Percentiles rank a stretch among this genome's conserved stretches.
Conservation (phyloP, 2,888 invertebrate species). For the Tinea trinotella region DNA sequence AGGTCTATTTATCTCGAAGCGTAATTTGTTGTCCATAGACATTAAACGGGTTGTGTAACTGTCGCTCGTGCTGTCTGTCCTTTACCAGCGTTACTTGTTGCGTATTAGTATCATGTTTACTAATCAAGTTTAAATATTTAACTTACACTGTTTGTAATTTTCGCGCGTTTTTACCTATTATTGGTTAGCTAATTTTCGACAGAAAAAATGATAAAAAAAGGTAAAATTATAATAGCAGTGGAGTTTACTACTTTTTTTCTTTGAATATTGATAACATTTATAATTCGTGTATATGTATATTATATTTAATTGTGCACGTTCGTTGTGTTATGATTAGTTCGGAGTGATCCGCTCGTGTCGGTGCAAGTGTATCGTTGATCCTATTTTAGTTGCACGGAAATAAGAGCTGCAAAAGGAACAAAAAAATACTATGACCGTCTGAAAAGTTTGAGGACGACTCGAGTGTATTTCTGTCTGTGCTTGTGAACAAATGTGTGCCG, state of each 20-base stretch:
- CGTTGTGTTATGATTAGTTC: conserved; percentile 28
- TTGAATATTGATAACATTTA: not conserved
- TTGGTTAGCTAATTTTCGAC: not conserved
- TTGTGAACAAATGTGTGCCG: conserved; percentile 50
- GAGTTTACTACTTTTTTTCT: not conserved
- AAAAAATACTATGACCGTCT: conserved; percentile 54
- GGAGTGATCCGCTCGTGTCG: conserved; percentile 56
- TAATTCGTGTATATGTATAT: not conserved
- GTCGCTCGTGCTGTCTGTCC: conserved; percentile 30
- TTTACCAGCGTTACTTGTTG: conserved; percentile 27
- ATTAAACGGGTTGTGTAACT: conserved; percentile 42
- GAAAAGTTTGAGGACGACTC: conserved; percentile 66
- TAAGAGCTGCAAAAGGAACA: conserved; percentile 71
- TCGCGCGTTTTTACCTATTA: conserved; percentile 6
- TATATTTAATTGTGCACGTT: not conserved
- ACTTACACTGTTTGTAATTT: conserved; percentile 20
- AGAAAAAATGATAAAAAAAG: conserved; percentile 12
- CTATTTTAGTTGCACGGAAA: conserved; percentile 73
- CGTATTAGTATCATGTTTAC: conserved; percentile 37
- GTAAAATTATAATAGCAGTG: not conserved
- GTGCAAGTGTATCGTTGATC: conserved; percentile 63
- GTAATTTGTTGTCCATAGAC: conserved; percentile 38
- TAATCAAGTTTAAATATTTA: conserved; percentile 36
- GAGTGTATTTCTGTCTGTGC: conserved; percentile 59
- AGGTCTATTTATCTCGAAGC: conserved; percentile 5